Conservation (phyloP, 2,113 vertebrate species). For the Eira barbara region DNA sequence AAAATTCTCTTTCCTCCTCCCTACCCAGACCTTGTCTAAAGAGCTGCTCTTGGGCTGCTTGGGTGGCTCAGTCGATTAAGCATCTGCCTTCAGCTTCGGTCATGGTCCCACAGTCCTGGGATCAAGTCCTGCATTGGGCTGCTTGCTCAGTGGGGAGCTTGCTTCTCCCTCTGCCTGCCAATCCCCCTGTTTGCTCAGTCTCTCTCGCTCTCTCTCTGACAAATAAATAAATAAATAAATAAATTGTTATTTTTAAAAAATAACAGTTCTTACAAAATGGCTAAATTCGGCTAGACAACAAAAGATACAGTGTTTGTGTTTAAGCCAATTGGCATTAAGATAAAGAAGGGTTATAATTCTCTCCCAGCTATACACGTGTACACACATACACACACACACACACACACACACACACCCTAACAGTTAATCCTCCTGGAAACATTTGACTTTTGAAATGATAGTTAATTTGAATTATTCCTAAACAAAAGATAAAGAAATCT, state of each 20-base stretch:
- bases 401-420: too few species aligned
- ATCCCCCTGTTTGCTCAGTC: too few species aligned
- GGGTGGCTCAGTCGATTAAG: neutral
- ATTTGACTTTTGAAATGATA: neutral
- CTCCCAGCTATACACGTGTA: too few species aligned
- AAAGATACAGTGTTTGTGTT: neutral
- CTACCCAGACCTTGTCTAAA: neutral
- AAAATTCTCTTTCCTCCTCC: neutral
- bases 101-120: neutral
- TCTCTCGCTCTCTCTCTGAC: too few species aligned
- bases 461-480: neutral
- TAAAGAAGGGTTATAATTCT: neutral
- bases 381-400: neutral
- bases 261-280: neutral
- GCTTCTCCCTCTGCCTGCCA: neutral
- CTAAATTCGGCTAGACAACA: neutral
- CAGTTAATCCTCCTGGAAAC: neutral
- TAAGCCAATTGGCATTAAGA: neutral
- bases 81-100: neutral
- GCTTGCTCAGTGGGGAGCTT: neutral
- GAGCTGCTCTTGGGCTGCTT: neutral
- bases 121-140: neutral
- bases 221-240: too few species aligned
- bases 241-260: neutral
- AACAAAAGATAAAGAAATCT: neutral